Evolutionary conservation across 2,797 vertebrate genomes (phyloP).

Genomic region (Aphelocoma californica): DNA sequence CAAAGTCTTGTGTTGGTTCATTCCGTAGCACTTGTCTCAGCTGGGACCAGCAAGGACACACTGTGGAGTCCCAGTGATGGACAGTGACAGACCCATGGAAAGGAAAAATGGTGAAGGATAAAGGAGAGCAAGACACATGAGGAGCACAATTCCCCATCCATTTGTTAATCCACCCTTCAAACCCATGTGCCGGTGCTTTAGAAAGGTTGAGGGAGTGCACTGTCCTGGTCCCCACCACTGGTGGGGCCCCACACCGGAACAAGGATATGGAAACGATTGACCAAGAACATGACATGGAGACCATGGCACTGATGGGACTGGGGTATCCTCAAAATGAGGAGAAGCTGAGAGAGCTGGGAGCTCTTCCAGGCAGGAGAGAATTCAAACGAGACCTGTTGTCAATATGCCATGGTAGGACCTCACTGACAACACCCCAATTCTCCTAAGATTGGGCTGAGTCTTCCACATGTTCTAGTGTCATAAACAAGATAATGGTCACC

Average conservation of each 20-base stretch:
- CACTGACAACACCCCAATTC: not conserved
- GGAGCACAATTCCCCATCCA: not conserved
- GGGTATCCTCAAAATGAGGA: fast-evolving
- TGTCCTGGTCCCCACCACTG: not conserved
- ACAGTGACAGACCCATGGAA: too few species aligned
- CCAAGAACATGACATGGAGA: fast-evolving
- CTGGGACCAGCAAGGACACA: too few species aligned
- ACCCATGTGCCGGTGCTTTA: not conserved
- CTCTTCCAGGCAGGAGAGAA: not conserved
- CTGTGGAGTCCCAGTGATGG: too few species aligned
- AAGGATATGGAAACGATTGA: not conserved
- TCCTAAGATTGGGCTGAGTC: fast-evolving
- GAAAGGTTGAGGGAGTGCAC: too few species aligned
- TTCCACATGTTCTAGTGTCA: too few species aligned
- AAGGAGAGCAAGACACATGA: not conserved
- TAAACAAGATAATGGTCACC: not conserved
- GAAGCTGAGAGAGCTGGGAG: not conserved
- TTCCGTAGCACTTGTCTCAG: too few species aligned
- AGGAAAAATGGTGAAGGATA: not conserved
- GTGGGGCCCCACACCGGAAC: not conserved
- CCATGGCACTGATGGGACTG: too few species aligned
- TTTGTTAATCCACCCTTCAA: not conserved
- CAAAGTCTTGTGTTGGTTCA: too few species aligned
- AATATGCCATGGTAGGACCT: not conserved
- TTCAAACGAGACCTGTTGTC: too few species aligned